Percentiles rank a stretch among this genome's conserved stretches.
phyloP scores from a whole-genome alignment of 2,888 invertebrate species.

The Cybosia mesomella region DNA sequence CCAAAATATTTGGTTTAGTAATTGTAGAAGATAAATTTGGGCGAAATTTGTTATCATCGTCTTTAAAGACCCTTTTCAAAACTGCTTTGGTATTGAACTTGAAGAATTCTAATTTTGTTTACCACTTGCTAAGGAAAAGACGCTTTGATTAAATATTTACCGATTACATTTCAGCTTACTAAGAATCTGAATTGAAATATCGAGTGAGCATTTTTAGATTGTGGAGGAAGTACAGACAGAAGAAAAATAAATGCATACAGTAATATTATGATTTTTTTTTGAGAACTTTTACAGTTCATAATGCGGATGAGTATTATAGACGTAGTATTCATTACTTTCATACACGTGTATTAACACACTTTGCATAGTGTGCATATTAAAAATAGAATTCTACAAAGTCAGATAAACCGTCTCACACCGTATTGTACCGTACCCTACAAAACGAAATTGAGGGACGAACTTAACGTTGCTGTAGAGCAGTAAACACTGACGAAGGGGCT shows the following conservation, averaged over 20 bases:
- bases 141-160: conserved; percentile 16
- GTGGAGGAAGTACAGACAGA: background rate
- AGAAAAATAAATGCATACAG: background rate
- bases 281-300: too few relatives aligned
- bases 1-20: conserved; percentile 38
- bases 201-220: background rate
- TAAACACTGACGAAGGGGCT: too few relatives aligned
- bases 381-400: too few relatives aligned
- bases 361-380: too few relatives aligned
- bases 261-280: background rate
- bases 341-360: too few relatives aligned
- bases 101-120: conserved; percentile 21
- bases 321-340: too few relatives aligned
- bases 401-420: too few relatives aligned
- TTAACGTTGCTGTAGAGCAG: too few relatives aligned
- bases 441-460: too few relatives aligned
- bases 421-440: too few relatives aligned
- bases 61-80: conserved; percentile 16
- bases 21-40: conserved; percentile 32
- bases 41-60: conserved; percentile 20
- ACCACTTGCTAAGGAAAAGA: conserved; percentile 21
- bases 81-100: conserved; percentile 22
- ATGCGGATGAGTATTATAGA: too few relatives aligned
- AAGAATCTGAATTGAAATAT: conserved; percentile 4
- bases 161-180: background rate